phyloP scores from a whole-genome alignment of 2,797 vertebrate species.

The Sebastes iracundus region DNA sequence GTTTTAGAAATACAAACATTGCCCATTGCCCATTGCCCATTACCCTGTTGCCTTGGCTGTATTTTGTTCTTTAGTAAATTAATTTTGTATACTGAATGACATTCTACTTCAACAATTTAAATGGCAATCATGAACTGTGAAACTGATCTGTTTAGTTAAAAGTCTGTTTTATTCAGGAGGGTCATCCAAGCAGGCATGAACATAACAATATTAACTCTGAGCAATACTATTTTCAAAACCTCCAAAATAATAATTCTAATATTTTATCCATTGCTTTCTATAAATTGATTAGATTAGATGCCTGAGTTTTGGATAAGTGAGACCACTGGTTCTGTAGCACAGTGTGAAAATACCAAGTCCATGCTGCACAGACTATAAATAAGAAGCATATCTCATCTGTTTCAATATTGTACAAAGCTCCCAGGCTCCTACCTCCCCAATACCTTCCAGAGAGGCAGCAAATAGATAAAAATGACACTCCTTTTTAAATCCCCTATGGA shows the following conservation, averaged over 20 bases:
- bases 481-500: conserved; percentile 69
- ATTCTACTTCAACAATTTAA: neutral
- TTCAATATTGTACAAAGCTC: conserved; percentile 62
- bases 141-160: neutral
- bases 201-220: neutral
- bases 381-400: conserved; percentile 63
- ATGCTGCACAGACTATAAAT: conserved; percentile 39
- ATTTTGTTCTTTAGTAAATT: neutral
- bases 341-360: conserved; percentile 14
- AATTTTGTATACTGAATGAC: neutral
- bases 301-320: neutral
- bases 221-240: neutral
- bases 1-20: neutral
- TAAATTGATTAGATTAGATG: neutral
- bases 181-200: neutral
- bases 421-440: conserved; percentile 40
- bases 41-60: neutral
- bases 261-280: neutral
- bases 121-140: neutral
- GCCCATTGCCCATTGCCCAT: neutral
- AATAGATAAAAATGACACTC: conserved; percentile 79
- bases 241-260: neutral
- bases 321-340: neutral
- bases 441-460: conserved; percentile 53
- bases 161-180: neutral